Percentiles rank a stretch among this genome's conserved stretches.
Evolutionary conservation across 2,113 vertebrate species (phyloP).

Genomic region (Semicossyphus pulcher): DNA sequence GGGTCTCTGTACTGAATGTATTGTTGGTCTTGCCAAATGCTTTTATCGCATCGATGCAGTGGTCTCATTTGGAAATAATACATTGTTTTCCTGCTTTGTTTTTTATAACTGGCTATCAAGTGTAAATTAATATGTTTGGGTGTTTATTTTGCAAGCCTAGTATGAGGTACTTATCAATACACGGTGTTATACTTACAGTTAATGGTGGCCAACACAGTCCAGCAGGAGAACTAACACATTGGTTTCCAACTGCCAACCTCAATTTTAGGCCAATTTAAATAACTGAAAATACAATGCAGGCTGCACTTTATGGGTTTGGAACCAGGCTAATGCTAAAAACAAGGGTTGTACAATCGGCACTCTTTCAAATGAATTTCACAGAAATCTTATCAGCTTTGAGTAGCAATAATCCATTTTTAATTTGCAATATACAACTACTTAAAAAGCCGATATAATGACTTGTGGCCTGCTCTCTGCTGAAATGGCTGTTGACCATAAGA

Average conservation of each 20-base stretch:
- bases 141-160: background rate
- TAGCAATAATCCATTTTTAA: slow-evolving; percentile 7
- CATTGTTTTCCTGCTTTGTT: background rate
- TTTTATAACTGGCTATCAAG: background rate
- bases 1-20: background rate
- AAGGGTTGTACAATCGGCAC: background rate
- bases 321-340: background rate
- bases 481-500: background rate
- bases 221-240: no score
- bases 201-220: no score
- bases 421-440: background rate
- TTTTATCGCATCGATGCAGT: background rate
- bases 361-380: background rate
- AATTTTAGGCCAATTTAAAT: background rate
- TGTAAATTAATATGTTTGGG: background rate
- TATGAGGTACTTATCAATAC: no score
- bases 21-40: background rate
- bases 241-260: background rate
- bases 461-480: background rate
- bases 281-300: background rate
- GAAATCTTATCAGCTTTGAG: background rate
- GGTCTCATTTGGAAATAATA: background rate
- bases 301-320: background rate
- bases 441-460: background rate
- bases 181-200: no score